Base-by-base conservation (phyloP, 2,888 invertebrate genomes). In the Limnephilus rhombicus region DNA sequence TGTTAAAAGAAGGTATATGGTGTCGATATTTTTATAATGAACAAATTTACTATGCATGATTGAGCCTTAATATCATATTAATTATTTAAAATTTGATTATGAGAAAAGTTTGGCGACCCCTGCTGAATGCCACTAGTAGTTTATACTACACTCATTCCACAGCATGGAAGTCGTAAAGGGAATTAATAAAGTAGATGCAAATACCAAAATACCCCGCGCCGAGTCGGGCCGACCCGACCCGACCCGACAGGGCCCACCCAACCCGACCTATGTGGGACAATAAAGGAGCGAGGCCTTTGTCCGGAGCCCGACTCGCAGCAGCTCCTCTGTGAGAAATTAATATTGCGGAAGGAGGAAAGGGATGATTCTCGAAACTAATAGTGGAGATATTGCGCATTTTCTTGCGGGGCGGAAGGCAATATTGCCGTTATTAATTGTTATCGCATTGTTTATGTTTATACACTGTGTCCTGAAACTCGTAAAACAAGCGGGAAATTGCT, bases 101-200 rank as follows among this genome's bases (percentile, higher is more conserved):
- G 24, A 9, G 2, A 68, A 9, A 68, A 68, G 68, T 9, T 68
- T 68, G 24, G 7, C 68, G 68, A 68, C 68, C 68, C 24, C 68
- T n/a, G 24, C 68, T 24, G 24, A 24, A n/a, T n/a, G 68, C 68
- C 68, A n/a, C 24, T 68, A 68, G 24, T 68, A 68, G 68, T 68
- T 68, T 68, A 68, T 68, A 68, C 68, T 68, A 68, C 68, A 68
- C 68, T 34, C 82, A 82, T 31, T 34, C 29, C 45, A 41, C 49
- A 24, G 88, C 88, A 29, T 18, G 37, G 68, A 68, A 37, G n/a
- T 80, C 88, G 80, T 80, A 89, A 89, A 89, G 88, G 88, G 88
- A 80, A 80, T 89, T 89, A 80, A 37, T 86, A 86, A 41, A 45
- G 37, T 37, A 89, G 88, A 89, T 89, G 88, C 88, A 80, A 89